Base-by-base conservation (phyloP, 2,797 vertebrate genomes). In the Melopsittacus undulatus region DNA sequence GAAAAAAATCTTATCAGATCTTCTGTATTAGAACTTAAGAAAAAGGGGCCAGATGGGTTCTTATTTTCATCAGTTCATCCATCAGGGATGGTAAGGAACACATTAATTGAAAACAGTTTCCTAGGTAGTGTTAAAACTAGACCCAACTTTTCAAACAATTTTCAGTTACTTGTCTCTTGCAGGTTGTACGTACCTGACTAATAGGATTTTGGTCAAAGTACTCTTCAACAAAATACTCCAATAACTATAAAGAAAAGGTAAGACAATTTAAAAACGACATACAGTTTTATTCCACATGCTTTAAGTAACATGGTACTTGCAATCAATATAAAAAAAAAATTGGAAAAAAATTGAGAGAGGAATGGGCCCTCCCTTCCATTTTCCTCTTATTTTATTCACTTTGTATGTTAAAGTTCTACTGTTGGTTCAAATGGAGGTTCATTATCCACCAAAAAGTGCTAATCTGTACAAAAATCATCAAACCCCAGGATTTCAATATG, bases 181-280 rank as follows among this genome's bases (percentile, higher is more conserved):
- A 90, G 66, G 40, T 59, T 79, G 22, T 72, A 97, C 97, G 38
- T 97, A 99, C 99, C 99, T 99, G 99, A 97, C 99, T 99, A 95
- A 99, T 99, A 90, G 99, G 99, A 96, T 99, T 99, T 96, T 99
- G 99, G 96, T 99, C 99, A 97, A 99, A 99, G 96, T 99, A 99
- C 93, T 99, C 99, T 72, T 99, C 99, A 49, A 99, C 98, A 93
- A 99, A 99, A 78, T 98, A 98, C 95, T 99, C 99, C 97, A 99
- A 87, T 86, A 99, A 97, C 99, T 99, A 95, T 32, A 96, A 62
- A 82, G 89, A 87, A 77, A 95, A 96, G 16, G 42, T 34, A 56
- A 61, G 29, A 72, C 17, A 2, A 7, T 94, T 94, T 94, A 82
- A 61, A 69, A 91, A 91, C 26, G 6, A 64, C 42, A 68, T 40